Base-by-base conservation (phyloP, 2,113 vertebrate genomes). In the Notothenia rossii region DNA sequence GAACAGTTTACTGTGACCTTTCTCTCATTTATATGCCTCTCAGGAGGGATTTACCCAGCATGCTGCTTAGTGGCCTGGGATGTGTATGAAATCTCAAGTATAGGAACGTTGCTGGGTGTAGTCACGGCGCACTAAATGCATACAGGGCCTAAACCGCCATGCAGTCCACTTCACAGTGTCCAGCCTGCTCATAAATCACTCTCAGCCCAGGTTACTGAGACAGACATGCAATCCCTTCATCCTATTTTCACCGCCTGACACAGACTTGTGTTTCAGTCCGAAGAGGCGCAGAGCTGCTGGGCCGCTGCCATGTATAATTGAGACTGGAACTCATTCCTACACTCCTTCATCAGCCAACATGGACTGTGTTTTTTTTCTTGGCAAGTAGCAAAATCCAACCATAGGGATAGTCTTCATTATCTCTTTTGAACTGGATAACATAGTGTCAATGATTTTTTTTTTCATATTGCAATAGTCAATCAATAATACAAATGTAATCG, bases 111-210 rank as follows among this genome's bases (percentile, higher is more conserved):
- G 40, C 13, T 56, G 29, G 20, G 33, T 13, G 5, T 11, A 20
- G 17, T 67, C 56, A 13, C 7, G 51, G 48, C 36, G 6, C 62
- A 62, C 62, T 58, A 53, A 68, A 43, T 68, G 10, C 55, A 45
- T 68, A 14, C 55, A 45, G 18, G 11, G 62, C 14, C 17, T 15
- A 48, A 55, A 51, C 20, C 53, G n/a, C 17, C 11, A 25, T 51
- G 67, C 33, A 51, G 15, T 66, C 78, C 72, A 69, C 79, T 81
- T 49, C 4, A 51, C 22, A 66, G 78, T 49, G 20, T 49, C 20
- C 49, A 55, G 55, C 22, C 67, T 56, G 67, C 46, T 76, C 50
- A 79, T 80, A 67, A 85, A 86, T 88, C 80, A 81, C 80, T 81
- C 86, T 75, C 17, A 46, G 29, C 18, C 11, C 20, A 64, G 60